phyloP scores from a whole-genome alignment of 1,140 invertebrate genomes.

The Cotesia chilonis region DNA sequence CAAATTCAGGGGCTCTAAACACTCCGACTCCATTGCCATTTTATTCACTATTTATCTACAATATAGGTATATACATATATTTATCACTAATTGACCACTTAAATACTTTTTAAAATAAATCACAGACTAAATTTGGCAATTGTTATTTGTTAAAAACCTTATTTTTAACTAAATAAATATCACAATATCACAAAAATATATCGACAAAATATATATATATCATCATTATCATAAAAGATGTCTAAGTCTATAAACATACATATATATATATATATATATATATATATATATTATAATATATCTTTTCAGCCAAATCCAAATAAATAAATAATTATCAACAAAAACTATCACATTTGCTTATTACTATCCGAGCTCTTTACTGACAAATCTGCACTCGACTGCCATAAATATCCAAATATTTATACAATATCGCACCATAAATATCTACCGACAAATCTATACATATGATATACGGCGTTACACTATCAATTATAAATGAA shows the following conservation, averaged over 20 bases:
- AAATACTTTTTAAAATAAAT: conserved; percentile 28
- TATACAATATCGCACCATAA: conserved; percentile 1
- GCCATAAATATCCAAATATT: conserved; percentile 37
- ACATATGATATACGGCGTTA: too few relatives aligned
- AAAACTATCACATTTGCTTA: conserved; percentile 27
- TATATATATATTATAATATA: neutral
- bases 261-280: neutral
- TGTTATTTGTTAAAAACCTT: conserved; percentile 14
- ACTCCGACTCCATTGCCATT: conserved; percentile 65
- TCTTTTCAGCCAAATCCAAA: neutral
- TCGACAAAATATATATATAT: conserved; percentile 1
- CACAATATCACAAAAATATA: neutral
- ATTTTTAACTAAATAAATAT: too few relatives aligned
- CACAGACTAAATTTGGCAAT: conserved; percentile 29
- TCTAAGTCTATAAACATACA: conserved; percentile 3
- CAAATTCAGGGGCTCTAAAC: conserved; percentile 62
- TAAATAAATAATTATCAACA: conserved; percentile 8
- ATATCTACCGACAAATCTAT: neutral
- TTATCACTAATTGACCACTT: neutral
- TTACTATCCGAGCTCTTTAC: conserved; percentile 42
- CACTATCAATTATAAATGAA: too few relatives aligned
- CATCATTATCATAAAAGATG: too few relatives aligned
- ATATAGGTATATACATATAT: neutral
- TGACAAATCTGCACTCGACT: conserved; percentile 42
- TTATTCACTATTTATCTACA: conserved; percentile 12